A percentile compares a stretch with the other conserved stretches of the same genome.
Conservation (phyloP, 2,888 invertebrate genomes). For the Itoplectis maculator region DNA sequence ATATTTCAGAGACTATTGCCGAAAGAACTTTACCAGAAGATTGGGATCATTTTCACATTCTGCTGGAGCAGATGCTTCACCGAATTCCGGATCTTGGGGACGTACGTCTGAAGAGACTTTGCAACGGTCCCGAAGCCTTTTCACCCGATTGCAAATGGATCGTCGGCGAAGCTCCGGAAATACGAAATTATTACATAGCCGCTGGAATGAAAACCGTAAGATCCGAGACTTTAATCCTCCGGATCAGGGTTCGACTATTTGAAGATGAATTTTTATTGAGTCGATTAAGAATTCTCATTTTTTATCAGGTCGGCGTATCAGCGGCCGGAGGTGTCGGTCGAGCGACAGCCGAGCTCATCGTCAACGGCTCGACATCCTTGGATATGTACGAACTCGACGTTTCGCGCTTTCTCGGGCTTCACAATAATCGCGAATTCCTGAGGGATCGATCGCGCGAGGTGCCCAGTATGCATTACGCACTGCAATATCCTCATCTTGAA, state of each 20-base stretch:
- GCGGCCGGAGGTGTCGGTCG: constrained; percentile 98
- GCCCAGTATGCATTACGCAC: constrained; percentile 93
- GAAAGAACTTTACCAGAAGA: constrained; percentile 92
- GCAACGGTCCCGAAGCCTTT: constrained; percentile 97
- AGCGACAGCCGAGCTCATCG: constrained; percentile 94
- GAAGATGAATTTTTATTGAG: background rate
- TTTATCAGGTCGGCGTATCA: constrained; percentile 91
- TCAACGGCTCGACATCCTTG: constrained; percentile 91
- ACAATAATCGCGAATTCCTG: constrained; percentile 97
- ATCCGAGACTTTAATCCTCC: background rate
- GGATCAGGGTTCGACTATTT: background rate
- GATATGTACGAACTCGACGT: constrained; percentile 96
- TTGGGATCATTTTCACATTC: constrained; percentile 98
- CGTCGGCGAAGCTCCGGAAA: constrained; percentile 97
- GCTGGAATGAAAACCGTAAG: constrained; percentile 95
- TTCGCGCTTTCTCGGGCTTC: constrained; percentile 95
- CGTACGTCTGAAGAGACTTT: constrained; percentile 91
- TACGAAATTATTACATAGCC: constrained; percentile 89
- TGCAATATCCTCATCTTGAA: constrained; percentile 94
- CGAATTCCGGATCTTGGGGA: constrained; percentile 92
- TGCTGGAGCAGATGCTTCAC: constrained; percentile 93
- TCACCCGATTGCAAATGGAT: constrained; percentile 99
- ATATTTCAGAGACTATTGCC: constrained; percentile 86
- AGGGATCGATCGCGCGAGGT: constrained; percentile 96
- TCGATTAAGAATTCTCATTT: background rate